Base-by-base conservation (phyloP, 1,140 invertebrate genomes). In the Zaprionus lachaisei region DNA sequence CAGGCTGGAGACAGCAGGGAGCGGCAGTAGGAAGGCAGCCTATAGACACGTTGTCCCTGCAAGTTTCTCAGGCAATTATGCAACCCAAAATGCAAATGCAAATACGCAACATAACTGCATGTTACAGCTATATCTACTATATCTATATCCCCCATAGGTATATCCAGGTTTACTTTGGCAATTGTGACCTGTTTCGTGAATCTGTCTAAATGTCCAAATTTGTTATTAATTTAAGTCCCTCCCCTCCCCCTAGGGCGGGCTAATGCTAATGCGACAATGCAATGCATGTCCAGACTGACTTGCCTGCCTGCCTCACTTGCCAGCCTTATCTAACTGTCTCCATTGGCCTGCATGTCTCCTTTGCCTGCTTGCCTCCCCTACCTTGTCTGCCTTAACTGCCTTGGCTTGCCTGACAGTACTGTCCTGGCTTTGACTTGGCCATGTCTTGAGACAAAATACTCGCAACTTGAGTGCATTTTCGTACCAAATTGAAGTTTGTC, bases 381-480 rank as follows among this genome's bases (percentile, higher is more conserved):
- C 31, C 31, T n/a, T 17, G 2, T 5, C 38, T 6, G 7, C n/a
- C 41, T n/a, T 44, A 15, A 5, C 38, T 6, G n/a, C n/a, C 41
- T n/a, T 17, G n/a, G 2, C 41, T 69, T 37, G 44, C 63, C 38
- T 51, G 24, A 17, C 24, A 38, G 31, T 11, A 0, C 9, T 9
- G 31, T 34, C 31, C 31, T 34, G 31, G 11, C 14, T 38, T 14
- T 17, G 38, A 69, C 44, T 47, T 44, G 57, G 28, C 15, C 58
- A 69, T 56, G 66, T 75, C 66, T 70, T 71, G 67, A 71, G 73
- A 64, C 72, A 57, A 51, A 41, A 37, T 55, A 44, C 28, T 56
- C 31, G 68, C 56, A 76, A 65, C 67, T 72, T 72, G 62, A 76
- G 73, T 76, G 73, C 73, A 76, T 76, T 76, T 76, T 47, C 41